phyloP scores from a whole-genome alignment of 2,797 vertebrate genomes.

The Micrastur ruficollis region DNA sequence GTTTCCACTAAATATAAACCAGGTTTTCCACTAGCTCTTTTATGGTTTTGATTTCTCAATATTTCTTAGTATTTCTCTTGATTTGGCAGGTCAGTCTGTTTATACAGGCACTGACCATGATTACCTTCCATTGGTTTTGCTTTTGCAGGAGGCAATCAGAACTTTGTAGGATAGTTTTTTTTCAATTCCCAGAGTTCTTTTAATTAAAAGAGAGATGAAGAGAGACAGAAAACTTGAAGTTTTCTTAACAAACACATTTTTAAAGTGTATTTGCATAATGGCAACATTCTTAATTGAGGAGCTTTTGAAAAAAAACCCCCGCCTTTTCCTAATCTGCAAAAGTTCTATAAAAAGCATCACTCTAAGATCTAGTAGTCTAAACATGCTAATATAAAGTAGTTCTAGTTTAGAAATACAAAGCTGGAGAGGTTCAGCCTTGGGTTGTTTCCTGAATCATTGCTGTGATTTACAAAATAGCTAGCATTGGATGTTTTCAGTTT shows the following conservation, averaged over 20 bases:
- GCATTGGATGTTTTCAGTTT: not conserved
- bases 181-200: not conserved
- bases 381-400: not conserved
- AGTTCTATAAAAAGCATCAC: not conserved
- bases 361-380: not conserved
- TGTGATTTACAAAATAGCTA: not conserved
- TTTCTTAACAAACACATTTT: not conserved
- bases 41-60: slow-evolving; percentile 23
- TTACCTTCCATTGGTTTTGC: not conserved
- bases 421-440: not conserved
- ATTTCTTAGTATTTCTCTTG: slow-evolving; percentile 52
- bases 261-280: not conserved
- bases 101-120: not conserved
- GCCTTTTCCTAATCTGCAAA: not conserved
- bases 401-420: not conserved
- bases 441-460: not conserved
- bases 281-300: not conserved
- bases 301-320: not conserved
- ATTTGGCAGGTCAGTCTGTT: slow-evolving; percentile 21
- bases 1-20: slow-evolving; percentile 28
- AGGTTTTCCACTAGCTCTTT: slow-evolving; percentile 25
- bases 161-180: not conserved
- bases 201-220: not conserved
- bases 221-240: not conserved
- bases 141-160: not conserved